Conservation (phyloP, 2,797 vertebrate genomes). For the Glossophaga mutica region DNA sequence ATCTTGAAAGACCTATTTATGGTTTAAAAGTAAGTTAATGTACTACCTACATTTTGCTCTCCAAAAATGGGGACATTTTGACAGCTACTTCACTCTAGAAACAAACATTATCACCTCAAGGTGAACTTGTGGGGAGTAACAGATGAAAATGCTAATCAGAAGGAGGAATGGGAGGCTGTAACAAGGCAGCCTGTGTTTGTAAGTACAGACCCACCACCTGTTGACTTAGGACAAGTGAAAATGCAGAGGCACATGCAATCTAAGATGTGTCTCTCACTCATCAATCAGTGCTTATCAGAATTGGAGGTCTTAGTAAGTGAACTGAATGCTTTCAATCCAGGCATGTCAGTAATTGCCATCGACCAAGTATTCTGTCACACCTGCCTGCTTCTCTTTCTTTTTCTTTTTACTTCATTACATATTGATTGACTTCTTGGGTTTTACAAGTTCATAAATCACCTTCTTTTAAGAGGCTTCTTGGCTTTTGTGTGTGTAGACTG, state of each 20-base stretch:
- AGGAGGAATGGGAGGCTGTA: neutral
- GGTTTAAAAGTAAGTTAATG: constrained; percentile 17
- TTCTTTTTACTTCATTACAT: constrained; percentile 74
- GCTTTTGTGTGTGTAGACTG: constrained; percentile 55
- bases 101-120: neutral
- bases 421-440: constrained; percentile 73
- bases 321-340: constrained; percentile 66
- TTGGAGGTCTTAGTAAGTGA: constrained; percentile 50
- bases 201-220: constrained; percentile 25
- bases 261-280: neutral
- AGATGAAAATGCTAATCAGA: neutral
- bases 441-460: constrained; percentile 71
- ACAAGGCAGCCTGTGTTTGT: neutral
- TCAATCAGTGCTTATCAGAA: constrained; percentile 37
- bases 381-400: constrained; percentile 64
- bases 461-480: constrained; percentile 32
- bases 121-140: neutral
- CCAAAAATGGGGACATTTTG: neutral
- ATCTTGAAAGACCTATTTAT: neutral
- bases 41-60: neutral
- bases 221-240: neutral
- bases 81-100: neutral
- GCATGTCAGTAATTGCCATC: constrained; percentile 32
- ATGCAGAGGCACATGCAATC: neutral
- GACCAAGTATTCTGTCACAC: neutral